Base-by-base conservation (phyloP, 2,888 invertebrate genomes). In the Kuschelorhynchus macadamiae region DNA sequence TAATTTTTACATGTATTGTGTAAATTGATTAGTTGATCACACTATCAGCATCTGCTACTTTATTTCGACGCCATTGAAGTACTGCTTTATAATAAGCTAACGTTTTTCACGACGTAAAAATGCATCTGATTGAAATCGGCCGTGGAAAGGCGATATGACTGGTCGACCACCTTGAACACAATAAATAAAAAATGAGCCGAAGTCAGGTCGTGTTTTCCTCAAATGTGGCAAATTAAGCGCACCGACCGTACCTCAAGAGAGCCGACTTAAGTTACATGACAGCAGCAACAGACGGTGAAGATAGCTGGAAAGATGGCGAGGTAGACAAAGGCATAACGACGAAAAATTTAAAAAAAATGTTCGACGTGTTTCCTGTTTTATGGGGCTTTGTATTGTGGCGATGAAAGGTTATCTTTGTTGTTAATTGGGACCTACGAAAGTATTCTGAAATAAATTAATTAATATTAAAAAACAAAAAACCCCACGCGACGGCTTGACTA, bases 161-260 rank as follows among this genome's bases (percentile, higher is more conserved):
- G 16, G 39, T 4, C 63, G 63, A 63, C 63, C 63, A 63, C 63
- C 63, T 16, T 55, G 63, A 55, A 63, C 46, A 55, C 21, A 63
- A 55, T 55, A 53, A 63, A 55, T 33, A 63, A 53, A 63, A 63
- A 63, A 55, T 30, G 33, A 53, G 33, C 47, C 62, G 14, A 63
- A 63, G 63, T 63, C 63, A 30, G 25, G 53, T 55, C 55, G 33
- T 14, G 55, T 63, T 63, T 55, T 47, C 55, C 55, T 63, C 63
- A 63, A 63, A 55, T 32, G 63, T 30, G 46, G 55, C 53, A 63
- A 63, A 63, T 63, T 63, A 63, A 63, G 36, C 63, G 55, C 46
- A 55, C 42, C 17, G 42, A 14, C 55, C 41, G 57, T 63, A 55
- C 39, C 46, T 47, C 55, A 55, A 46, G 63, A 63, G 20, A 39